phyloP scores from a whole-genome alignment of 2,113 vertebrate genomes.

The Glaucomys volans region DNA sequence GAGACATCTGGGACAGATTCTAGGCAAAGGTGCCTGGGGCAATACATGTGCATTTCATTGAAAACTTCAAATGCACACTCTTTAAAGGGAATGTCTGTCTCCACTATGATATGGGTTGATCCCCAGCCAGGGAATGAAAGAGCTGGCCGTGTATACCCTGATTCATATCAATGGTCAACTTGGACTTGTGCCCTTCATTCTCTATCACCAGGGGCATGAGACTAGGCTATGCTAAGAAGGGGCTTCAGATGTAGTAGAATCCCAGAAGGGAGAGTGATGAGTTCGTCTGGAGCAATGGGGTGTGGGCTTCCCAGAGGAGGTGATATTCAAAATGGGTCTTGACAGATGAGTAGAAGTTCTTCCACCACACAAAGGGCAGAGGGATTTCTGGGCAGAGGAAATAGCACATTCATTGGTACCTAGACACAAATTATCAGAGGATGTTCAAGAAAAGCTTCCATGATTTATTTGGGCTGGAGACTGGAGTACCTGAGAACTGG shows the following conservation, averaged over 20 bases:
- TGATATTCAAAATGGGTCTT: not conserved
- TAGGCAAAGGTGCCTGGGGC: not conserved
- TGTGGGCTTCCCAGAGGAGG: not conserved
- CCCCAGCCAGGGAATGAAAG: not conserved
- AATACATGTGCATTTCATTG: not conserved
- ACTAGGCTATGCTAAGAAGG: not conserved
- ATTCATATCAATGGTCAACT: not conserved
- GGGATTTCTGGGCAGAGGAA: not conserved
- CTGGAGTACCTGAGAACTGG: not conserved
- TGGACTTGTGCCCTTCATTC: not conserved
- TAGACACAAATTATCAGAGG: not conserved
- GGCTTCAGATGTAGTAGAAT: not conserved
- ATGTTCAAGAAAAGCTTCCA: not conserved
- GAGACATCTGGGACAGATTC: not conserved
- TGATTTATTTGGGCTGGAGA: not conserved
- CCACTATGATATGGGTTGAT: not conserved
- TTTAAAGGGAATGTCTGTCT: not conserved
- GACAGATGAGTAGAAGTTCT: not conserved
- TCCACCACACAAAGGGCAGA: not conserved
- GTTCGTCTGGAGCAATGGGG: not conserved
- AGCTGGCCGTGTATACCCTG: not conserved
- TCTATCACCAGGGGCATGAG: not conserved
- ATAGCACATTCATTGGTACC: not conserved
- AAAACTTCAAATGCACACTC: not conserved
- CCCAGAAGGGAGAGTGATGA: not conserved